These are phyloP conservation scores for Lytechinus variegatus DNA, from an alignment of 35 echinoderm and acorn worm genomes.

Conservation along the genomic window DNA sequence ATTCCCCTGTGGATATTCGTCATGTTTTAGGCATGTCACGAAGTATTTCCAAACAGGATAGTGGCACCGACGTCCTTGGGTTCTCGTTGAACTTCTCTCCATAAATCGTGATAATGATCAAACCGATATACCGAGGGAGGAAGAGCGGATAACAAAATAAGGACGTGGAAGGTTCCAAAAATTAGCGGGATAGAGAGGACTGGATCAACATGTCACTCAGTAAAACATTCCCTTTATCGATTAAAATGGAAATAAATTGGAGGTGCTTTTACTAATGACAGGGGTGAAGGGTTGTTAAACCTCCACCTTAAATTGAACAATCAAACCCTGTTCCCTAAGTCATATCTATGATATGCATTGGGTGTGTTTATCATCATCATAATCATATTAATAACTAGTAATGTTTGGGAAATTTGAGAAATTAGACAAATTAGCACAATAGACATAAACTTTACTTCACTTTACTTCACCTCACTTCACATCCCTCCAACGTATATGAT, in stretches of 20 bases:
- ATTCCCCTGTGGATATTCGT: background rate
- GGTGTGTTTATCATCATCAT: background rate
- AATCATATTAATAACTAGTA: background rate
- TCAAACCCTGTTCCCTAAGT: background rate
- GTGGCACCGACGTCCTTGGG: conserved; percentile 34
- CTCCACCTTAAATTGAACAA: background rate
- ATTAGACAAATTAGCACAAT: background rate
- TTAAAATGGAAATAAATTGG: background rate
- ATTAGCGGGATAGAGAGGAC: conserved; percentile 10
- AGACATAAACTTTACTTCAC: background rate
- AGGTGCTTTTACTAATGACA: background rate
- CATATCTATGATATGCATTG: background rate
- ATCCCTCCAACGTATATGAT: too few species aligned
- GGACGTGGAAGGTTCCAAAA: conserved; percentile 24
- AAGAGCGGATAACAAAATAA: conserved; percentile 43
- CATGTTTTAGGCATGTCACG: conserved; percentile 17
- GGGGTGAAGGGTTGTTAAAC: background rate
- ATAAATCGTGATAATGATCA: conserved; percentile 33
- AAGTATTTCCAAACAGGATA: conserved; percentile 19
- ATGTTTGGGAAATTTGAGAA: background rate
- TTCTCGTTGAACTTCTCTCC: background rate
- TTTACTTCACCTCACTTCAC: background rate
- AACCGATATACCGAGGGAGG: background rate
- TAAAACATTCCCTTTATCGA: background rate
- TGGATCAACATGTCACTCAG: background rate